Percentiles rank a stretch among this genome's conserved stretches.
phyloP scores from a whole-genome alignment of 2,113 vertebrate genomes.

The Chaenocephalus aceratus region DNA sequence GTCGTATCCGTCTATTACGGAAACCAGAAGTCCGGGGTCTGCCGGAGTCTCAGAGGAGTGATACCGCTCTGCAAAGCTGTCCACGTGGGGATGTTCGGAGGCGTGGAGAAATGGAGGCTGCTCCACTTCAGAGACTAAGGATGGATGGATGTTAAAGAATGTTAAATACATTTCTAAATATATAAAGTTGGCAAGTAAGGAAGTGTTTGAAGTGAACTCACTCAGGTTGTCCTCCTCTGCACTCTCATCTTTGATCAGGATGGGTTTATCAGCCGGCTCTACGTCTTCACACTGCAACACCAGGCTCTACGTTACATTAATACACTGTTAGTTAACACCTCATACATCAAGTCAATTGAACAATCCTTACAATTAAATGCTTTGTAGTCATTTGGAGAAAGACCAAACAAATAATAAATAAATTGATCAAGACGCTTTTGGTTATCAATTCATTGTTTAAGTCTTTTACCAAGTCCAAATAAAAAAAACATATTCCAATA shows the following conservation, averaged over 20 bases:
- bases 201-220: slow-evolving; percentile 28
- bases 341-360: too few relatives aligned
- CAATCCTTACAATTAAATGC: too few relatives aligned
- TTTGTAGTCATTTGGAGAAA: too few relatives aligned
- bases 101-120: slow-evolving; percentile 13
- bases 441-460: background rate
- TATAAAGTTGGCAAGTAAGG: too few relatives aligned
- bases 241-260: slow-evolving; percentile 64
- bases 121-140: slow-evolving; percentile 22
- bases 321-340: too few relatives aligned
- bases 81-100: background rate
- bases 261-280: slow-evolving; percentile 10
- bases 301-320: background rate
- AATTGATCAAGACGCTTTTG: background rate
- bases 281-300: slow-evolving; percentile 40
- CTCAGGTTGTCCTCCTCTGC: slow-evolving; percentile 54
- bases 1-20: background rate
- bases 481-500: background rate
- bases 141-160: too few relatives aligned
- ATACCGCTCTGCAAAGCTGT: slow-evolving; percentile 9
- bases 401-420: too few relatives aligned
- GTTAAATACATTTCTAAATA: too few relatives aligned
- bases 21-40: background rate
- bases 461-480: background rate
- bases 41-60: background rate